phyloP scores from a whole-genome alignment of 92 coral and sea anemone genomes.

The Parazoanthus atlanticus region DNA sequence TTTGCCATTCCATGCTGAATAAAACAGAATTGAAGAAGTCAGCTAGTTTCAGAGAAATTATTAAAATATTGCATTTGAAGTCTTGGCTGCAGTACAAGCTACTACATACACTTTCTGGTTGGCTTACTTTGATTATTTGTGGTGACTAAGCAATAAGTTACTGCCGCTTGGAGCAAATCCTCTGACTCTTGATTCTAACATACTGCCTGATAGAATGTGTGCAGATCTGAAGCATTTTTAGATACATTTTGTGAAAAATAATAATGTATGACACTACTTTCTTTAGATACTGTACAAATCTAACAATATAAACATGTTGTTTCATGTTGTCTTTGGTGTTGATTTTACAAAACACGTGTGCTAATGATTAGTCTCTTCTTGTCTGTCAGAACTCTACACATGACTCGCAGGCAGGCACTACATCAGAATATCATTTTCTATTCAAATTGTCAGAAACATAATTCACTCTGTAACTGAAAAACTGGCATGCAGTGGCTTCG shows the following conservation, averaged over 20 bases:
- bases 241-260: conserved; percentile 22
- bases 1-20: no score
- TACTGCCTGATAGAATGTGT: not conserved
- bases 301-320: conserved; percentile 1
- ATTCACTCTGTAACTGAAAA: not conserved
- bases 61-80: not conserved
- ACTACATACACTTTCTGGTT: no score
- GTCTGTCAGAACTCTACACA: conserved; percentile 6
- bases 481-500: not conserved
- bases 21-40: no score
- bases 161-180: not conserved
- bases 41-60: no score
- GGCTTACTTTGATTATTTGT: not conserved
- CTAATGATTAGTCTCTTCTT: not conserved
- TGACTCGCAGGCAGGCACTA: conserved; percentile 3
- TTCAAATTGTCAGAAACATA: not conserved
- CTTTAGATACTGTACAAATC: conserved; percentile 3
- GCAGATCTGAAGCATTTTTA: not conserved
- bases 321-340: not conserved
- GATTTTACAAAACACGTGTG: not conserved
- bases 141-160: not conserved
- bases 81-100: not conserved
- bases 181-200: conserved; percentile 5
- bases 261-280: not conserved
- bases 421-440: not conserved